Conservation (phyloP, 2,797 vertebrate genomes). For the Fundulus diaphanus region DNA sequence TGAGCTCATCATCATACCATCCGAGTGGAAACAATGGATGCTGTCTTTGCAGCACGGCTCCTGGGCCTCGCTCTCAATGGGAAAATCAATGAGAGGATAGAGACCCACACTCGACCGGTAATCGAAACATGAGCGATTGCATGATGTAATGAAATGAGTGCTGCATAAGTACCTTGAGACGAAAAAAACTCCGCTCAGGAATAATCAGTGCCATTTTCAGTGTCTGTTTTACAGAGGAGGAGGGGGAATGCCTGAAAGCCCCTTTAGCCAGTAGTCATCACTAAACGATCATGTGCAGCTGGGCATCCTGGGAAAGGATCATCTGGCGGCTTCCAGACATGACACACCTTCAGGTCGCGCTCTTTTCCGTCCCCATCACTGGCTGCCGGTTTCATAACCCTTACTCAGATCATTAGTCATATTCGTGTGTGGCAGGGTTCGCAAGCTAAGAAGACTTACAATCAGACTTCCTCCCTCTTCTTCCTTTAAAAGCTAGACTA, state of each 20-base stretch:
- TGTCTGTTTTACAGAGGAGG: conserved; percentile 6
- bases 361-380: conserved; percentile 33
- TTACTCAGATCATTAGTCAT: conserved; percentile 57
- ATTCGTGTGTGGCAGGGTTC: conserved; percentile 21
- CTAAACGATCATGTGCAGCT: conserved; percentile 34
- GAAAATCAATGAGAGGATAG: conserved; percentile 71
- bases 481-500: conserved; percentile 22
- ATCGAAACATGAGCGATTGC: conserved; percentile 58
- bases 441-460: conserved; percentile 25
- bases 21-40: conserved; percentile 69
- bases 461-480: conserved; percentile 4
- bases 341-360: conserved; percentile 40
- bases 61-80: conserved; percentile 50
- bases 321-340: conserved; percentile 52
- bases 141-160: conserved; percentile 68
- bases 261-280: conserved; percentile 17
- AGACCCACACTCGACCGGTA: conserved; percentile 54
- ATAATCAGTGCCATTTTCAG: conserved; percentile 58
- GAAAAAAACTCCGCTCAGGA: conserved; percentile 32
- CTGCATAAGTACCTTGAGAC: conserved; percentile 50
- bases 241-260: conserved; percentile 18
- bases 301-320: conserved; percentile 25
- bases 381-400: conserved; percentile 37
- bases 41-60: conserved; percentile 52
- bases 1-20: conserved; percentile 64